Base-by-base conservation (phyloP, 2,797 vertebrate genomes). In the Furcifer pardalis region DNA sequence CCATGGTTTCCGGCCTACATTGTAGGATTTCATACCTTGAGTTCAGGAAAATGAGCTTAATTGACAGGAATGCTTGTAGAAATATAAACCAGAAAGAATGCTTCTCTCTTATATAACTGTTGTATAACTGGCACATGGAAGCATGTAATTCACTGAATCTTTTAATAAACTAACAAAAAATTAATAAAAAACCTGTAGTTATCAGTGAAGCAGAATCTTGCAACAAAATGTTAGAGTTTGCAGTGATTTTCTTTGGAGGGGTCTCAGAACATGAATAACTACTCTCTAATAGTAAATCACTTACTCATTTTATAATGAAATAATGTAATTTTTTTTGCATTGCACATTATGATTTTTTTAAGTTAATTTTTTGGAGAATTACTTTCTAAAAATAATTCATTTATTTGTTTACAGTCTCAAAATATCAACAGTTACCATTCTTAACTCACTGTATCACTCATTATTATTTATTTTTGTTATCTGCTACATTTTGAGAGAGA, bases 61-160 rank as follows among this genome's bases (percentile, higher is more conserved):
- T 84, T 89, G 82, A 85, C 77, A 92, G 84, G 68, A 89, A 90
- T 90, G 75, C 32, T 88, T 89, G 79, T 7, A 68, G 76, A 77
- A 85, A 87, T 65, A 76, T 23, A 76, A 21, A 52, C 25, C 49
- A n/a, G 23, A 52, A 37, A 66, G 5, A 75, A 74, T 52, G 44
- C 32, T 76, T 59, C 49, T 71, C 60, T 44, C 72, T n/a, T 56
- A 8, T n/a, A 52, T 52, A 25, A 62, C 25, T 46, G 5, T 40
- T 52, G 37, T 65, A 65, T 7, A 65, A 66, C 21, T 37, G 35
- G 42, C 17, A 66, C 13, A n/a, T 52, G 44, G 27, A 46, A 74
- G 23, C 23, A 75, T 37, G 32, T 42, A 2, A 62, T 73, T 59
- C 12, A 62, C 4, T 60, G 37, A 62, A 42, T 59, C 52, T 37